A percentile compares a stretch with the other conserved stretches of the same genome.
These are phyloP conservation scores for Botrylloides violaceus DNA, from an alignment of 23 tunicate species.

Conservation along the genomic window DNA sequence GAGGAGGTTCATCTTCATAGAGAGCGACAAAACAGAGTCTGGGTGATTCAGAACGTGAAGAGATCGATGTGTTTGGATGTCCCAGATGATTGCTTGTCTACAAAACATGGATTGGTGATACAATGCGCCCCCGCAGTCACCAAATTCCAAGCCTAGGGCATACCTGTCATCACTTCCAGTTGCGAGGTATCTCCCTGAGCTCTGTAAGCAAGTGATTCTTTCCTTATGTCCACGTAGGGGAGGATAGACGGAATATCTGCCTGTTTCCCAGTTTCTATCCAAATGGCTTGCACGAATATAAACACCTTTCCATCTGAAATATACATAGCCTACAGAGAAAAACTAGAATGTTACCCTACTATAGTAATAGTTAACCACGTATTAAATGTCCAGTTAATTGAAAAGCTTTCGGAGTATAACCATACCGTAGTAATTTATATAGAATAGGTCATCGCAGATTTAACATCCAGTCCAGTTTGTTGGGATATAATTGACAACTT, in stretches of 20 bases:
- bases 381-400: no score
- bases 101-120: background rate
- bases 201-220: constrained; percentile 59
- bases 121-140: background rate
- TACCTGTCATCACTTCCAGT: constrained; percentile 80
- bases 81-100: constrained; percentile 53
- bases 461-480: no score
- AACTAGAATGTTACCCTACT: no score
- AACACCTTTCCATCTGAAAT: constrained; percentile 83
- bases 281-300: constrained; percentile 78
- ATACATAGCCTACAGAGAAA: no score
- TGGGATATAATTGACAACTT: no score
- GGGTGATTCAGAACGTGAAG: constrained; percentile 48
- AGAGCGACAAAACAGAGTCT: constrained; percentile 54
- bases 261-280: constrained; percentile 71
- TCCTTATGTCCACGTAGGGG: constrained; percentile 73
- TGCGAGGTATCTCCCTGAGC: constrained; percentile 59
- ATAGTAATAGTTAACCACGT: no score
- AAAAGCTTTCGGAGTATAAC: no score
- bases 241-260: constrained; percentile 77
- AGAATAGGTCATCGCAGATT: no score
- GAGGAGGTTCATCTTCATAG: constrained; percentile 57
- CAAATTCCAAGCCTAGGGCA: background rate
- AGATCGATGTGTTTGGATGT: constrained; percentile 31
- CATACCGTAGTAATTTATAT: no score